Evolutionary conservation across 2,888 invertebrate genomes (phyloP), one percentile per base, ranked within the genome.

Genomic region (Drosophila dives): DNA sequence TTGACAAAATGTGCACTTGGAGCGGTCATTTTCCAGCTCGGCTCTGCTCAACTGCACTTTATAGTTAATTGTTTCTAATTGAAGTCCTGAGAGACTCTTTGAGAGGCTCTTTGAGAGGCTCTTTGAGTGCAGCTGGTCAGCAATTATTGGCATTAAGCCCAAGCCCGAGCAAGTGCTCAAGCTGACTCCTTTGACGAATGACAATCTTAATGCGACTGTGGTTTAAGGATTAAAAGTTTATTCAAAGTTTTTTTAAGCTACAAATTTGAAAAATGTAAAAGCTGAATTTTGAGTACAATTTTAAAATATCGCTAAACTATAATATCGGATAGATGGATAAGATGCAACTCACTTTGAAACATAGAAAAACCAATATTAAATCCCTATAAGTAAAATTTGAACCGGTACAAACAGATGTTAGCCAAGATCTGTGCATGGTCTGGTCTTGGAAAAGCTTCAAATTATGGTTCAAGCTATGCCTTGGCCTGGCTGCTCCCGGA

Each of bases 1-100:
- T 86, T 85, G 88, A 83, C 88, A 83, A 86, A 88, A 81, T 84
- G 69, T 69, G 68, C 71, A 54, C 74, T 69, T 66, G 51, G 62
- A 42, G 60, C 56, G 1, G 1, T 34, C n/a, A 26, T 20, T 42
- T 55, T 34, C 11, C 48, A 33, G 60, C 26, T 45, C 20, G 15
- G 15, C 34, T 36, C 17, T 26, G 34, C 17, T 53, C 66, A 85
- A 82, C 64, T 83, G 83, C 86, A 86, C 81, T 89, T 73, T 72
- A 23, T 58, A 49, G 68, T 67, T 72, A 83, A 81, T 81, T 81
- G 75, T 76, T 81, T 72, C 71, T 79, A 87, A 87, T 86, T 81
- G 70, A 59, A 65, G 53, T 66, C 63, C 64, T 64, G 61, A 72
- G 64, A 80, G 54, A 26, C 34, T 40, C 38, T 38, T 51, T 50